Conservation (phyloP, 2,888 invertebrate species). For the Aelia acuminata region DNA sequence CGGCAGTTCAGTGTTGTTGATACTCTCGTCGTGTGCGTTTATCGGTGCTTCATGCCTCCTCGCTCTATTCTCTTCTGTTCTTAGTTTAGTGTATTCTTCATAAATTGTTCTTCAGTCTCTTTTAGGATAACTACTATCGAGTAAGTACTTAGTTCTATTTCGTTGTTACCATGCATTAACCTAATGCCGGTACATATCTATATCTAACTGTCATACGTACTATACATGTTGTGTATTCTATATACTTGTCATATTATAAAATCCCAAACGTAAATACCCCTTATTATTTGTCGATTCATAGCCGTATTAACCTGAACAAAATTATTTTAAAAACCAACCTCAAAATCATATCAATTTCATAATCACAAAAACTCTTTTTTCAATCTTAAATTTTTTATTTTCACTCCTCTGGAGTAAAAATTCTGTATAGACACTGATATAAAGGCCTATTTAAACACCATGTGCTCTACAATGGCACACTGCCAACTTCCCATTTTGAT, state of each 20-base stretch:
- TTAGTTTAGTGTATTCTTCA: neutral
- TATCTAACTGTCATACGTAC: neutral
- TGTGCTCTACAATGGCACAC: constrained; percentile 39
- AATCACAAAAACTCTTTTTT: neutral
- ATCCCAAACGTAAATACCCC: neutral
- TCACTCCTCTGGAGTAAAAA: neutral
- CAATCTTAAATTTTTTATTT: neutral
- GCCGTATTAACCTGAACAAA: neutral
- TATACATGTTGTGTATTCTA: neutral
- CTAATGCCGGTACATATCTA: neutral
- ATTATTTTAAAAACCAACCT: neutral
- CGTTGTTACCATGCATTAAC: neutral
- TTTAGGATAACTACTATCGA: neutral
- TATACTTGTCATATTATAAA: neutral
- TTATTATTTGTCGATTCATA: neutral
- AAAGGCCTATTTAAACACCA: neutral
- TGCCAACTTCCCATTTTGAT: constrained; percentile 47
- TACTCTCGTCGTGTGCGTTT: neutral
- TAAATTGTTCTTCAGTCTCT: neutral
- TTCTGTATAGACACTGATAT: neutral
- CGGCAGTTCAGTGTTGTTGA: neutral
- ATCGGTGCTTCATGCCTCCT: neutral
- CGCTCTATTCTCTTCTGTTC: neutral
- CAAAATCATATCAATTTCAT: neutral
- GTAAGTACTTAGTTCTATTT: neutral